Evolutionary conservation across 2,888 invertebrate species (phyloP).

Genomic region (Drosophila rellima): DNA sequence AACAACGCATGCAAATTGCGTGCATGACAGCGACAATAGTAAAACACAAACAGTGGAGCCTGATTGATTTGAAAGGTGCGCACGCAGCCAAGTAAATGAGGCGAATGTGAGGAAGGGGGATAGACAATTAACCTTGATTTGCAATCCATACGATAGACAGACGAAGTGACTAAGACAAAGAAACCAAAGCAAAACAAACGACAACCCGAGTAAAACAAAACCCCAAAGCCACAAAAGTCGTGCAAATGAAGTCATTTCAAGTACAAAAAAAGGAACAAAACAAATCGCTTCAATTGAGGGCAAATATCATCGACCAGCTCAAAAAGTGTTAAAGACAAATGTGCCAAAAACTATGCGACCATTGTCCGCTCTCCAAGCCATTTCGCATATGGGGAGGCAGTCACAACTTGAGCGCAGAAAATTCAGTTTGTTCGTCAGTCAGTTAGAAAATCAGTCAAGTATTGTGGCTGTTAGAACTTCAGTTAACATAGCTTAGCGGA

Average conservation of each 20-base stretch:
- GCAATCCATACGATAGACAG: constrained; percentile 28
- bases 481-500: constrained; percentile 49
- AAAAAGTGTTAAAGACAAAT: constrained; percentile 34
- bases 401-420: constrained; percentile 5
- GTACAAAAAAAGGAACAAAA: constrained; percentile 33
- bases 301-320: constrained; percentile 43
- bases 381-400: background rate
- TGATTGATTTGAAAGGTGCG: constrained; percentile 65
- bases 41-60: constrained; percentile 36
- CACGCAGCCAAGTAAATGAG: constrained; percentile 26
- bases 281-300: constrained; percentile 57
- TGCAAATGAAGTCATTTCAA: constrained; percentile 77
- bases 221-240: constrained; percentile 52
- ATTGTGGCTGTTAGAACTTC: constrained; percentile 31
- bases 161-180: constrained; percentile 35
- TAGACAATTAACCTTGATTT: constrained; percentile 63
- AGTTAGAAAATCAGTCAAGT: constrained; percentile 20
- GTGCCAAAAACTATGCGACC: constrained; percentile 23
- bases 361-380: constrained; percentile 18
- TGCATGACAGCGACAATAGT: constrained; percentile 52
- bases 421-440: background rate
- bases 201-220: constrained; percentile 12
- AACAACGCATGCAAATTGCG: constrained; percentile 69
- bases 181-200: constrained; percentile 22
- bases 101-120: background rate